phyloP scores from a whole-genome alignment of 2,797 vertebrate genomes.

The Anguilla pacifica region DNA sequence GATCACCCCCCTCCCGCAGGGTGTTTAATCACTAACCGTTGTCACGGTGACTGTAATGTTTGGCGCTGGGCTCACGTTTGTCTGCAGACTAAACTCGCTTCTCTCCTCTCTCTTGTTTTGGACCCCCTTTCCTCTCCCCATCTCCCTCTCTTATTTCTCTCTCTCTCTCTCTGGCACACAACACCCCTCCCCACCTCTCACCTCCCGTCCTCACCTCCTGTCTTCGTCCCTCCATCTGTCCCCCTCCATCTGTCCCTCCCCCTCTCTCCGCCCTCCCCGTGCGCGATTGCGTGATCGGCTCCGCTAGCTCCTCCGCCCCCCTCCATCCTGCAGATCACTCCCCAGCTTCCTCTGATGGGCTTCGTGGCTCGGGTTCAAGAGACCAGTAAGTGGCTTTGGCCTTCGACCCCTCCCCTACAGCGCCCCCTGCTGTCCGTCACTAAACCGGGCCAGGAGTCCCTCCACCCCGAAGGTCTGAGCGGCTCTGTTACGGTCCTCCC shows the following conservation, averaged over 20 bases:
- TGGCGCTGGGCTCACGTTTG: conserved; percentile 21
- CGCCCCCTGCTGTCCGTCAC: neutral
- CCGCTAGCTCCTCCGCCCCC: conserved; percentile 93
- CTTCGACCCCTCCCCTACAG: conserved; percentile 23
- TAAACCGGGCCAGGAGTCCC: neutral
- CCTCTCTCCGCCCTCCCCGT: conserved; percentile 27
- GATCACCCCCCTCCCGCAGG: neutral
- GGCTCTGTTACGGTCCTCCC: neutral
- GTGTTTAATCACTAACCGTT: conserved; percentile 17
- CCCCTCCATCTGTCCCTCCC: conserved; percentile 18
- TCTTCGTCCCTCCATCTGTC: neutral
- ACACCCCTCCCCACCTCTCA: conserved; percentile 31
- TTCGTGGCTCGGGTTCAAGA: conserved; percentile 99
- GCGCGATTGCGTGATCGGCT: conserved; percentile 69
- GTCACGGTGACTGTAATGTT: conserved; percentile 25
- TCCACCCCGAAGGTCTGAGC: no score
- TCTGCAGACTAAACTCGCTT: conserved; percentile 43
- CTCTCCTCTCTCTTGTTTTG: neutral
- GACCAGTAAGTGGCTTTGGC: conserved; percentile 89
- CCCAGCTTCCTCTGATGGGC: conserved; percentile 99
- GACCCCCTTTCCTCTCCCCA: neutral
- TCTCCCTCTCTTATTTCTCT: conserved; percentile 34
- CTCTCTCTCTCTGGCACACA: neutral
- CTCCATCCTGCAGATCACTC: conserved; percentile 96
- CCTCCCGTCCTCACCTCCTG: conserved; percentile 3